Evolutionary conservation across 2,113 vertebrate species (phyloP), one percentile per base, ranked within the genome.

Genomic region (Pungitius pungitius): DNA sequence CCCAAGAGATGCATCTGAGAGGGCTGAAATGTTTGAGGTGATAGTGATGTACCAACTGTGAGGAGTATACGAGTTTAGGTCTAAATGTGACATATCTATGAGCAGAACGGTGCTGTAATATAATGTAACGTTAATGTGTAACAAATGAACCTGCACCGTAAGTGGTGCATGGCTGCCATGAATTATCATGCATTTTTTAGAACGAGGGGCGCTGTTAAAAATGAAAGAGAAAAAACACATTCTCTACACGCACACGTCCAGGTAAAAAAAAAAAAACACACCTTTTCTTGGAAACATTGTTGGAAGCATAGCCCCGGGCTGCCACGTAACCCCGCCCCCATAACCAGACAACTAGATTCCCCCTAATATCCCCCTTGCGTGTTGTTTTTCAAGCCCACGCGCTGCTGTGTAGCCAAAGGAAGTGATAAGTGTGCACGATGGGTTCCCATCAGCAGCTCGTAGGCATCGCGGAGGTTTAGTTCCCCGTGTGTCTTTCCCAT

Each of bases 341-440:
- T 60, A n/a, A 13, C 17, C 54, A 14, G 27, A 47, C 30, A 30
- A 30, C 30, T 30, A 30, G 30, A 30, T 30, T 30, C 30, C 6
- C 70, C 64, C 61, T 85, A 78, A 87, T 86, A 80, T 75, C 56
- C 82, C 68, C 75, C 72, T 69, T 65, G 35, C 54, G 77, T n/a
- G 49, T 75, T 77, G 74, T 84, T 82, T 84, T 78, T 82, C 69
- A 78, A 69, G 42, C 67, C 54, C 80, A 56, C 70, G 78, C 75
- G 35, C 57, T 75, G 72, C 63, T 85, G 70, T 81, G 69, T 89
- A 30, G 87, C 73, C 69, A 82, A 68, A 81, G 84, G 85, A 89
- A 87, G 84, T 80, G 78, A 87, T 73, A 82, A 75, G 76, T 84
- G 82, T 81, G 78, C 84, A 86, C 68, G 75, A 84, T 85, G 81